A percentile compares a stretch with the other conserved stretches of the same genome.
Conservation (phyloP, 2,113 vertebrate genomes). For the Hemicordylus capensis region DNA sequence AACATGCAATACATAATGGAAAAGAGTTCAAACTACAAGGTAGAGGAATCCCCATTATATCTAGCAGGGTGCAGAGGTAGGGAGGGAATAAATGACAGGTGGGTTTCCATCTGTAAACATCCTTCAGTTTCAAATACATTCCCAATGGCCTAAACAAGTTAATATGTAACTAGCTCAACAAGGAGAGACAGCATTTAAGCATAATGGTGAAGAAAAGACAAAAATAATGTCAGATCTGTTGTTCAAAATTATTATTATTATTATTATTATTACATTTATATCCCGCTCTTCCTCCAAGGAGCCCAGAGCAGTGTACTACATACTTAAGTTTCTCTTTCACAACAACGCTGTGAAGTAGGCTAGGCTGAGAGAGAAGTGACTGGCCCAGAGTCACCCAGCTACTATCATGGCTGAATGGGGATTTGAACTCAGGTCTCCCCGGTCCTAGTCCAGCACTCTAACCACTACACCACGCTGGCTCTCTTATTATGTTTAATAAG, state of each 20-base stretch:
- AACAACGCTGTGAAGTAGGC: too few species aligned
- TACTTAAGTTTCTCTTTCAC: too few species aligned
- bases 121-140: slow-evolving; percentile 32
- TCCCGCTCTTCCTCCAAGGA: too few species aligned
- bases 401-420: too few species aligned
- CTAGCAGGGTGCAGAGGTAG: too few species aligned
- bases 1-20: slow-evolving; percentile 58
- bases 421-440: too few species aligned
- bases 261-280: not conserved
- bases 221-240: not conserved
- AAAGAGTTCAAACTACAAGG: not conserved
- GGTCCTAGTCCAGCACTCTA: too few species aligned
- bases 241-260: not conserved
- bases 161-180: not conserved
- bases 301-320: too few species aligned
- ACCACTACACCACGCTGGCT: too few species aligned
- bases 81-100: not conserved
- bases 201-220: not conserved
- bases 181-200: not conserved
- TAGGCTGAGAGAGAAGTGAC: too few species aligned
- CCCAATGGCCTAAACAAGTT: not conserved
- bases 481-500: not conserved
- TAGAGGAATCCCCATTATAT: not conserved
- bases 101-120: slow-evolving; percentile 19
- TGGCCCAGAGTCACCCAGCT: too few species aligned